Evolutionary conservation across 1,140 invertebrate species (phyloP), one percentile per base, ranked within the genome.

Genomic region (Drosophila bocqueti): DNA sequence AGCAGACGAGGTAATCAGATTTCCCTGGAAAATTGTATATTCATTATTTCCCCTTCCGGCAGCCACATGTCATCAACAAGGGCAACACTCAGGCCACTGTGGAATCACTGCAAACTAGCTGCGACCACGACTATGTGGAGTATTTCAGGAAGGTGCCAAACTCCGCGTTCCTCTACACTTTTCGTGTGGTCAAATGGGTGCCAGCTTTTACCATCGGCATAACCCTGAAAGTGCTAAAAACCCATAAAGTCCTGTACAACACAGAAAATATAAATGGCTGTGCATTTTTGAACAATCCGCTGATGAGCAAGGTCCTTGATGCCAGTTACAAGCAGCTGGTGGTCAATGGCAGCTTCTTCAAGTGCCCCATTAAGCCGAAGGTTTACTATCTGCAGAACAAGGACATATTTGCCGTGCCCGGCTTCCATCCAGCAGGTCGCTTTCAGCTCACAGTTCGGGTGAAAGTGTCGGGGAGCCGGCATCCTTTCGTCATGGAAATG

Each of bases 271-370:
- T 87, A 0, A 38, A 63, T 31, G 84, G 83, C 7, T 81, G 78
- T 7, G 42, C 60, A 2, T 85, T 81, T 18, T 24, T 81, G 0
- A 46, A 55, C 0, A 86, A 62, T 52, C 68, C 63, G 0, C 2
- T 83, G 16, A 29, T 77, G 10, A 73, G 21, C 52, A 67, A 61
- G 11, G 49, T 38, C 0, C 47, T 89, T 4, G 21, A 26, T 15
- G 8, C 18, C 9, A 2, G 55, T 15, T 85, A 81, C 66, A 46
- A 47, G 4, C 31, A 49, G 9, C 49, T 81, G 46, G 49, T 85
- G 42, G 75, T 82, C 38, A 85, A 86, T 42, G 66, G 64, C 38
- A 82, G 52, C 9, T 64, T 52, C 43, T 86, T 81, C n/a, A 65
- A 62, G 15, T 85, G 83, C 7, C 78, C 79, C 58, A 86, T 85